Base-by-base conservation (phyloP, 2,113 vertebrate genomes). In the Microtus richardsoni region DNA sequence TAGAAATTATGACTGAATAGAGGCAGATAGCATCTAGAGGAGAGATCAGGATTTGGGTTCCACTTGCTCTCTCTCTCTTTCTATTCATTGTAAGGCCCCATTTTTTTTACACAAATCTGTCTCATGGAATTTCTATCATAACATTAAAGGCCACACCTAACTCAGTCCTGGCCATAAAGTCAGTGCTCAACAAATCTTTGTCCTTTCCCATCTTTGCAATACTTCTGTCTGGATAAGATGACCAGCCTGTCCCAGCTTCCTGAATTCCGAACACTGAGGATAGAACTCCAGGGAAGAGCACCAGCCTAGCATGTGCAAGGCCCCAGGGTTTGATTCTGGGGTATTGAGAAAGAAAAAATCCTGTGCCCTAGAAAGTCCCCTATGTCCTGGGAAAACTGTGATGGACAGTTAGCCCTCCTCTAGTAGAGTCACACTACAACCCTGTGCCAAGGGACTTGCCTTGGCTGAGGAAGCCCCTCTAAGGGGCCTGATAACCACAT, bases 381-480 rank as follows among this genome's bases (percentile, higher is more conserved):
- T 13, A 14, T 3, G 9, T 64, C 41, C 93, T 30, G 4, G 64
- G 49, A 2, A 92, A 75, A 44, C 26, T 16, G 49, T 73, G n/a
- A 22, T 73, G n/a, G 26, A 28, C 2, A 0, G 44, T 6, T 26
- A 26, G 12, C 70, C 7, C 39, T 3, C 49, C 60, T 62, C 0
- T 41, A 39, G 6, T 47, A 10, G 10, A 64, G 24, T 44, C 30
- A 16, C 2, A 36, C 24, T n/a, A 1, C 21, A 30, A 49, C 26
- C 36, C 2, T 71, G 58, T 44, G 64, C 47, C 17, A 0, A 16
- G 0, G 0, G 2, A 26, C 39, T 82, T n/a, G 24, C 4, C 1
- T 28, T 64, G 79, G 41, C 22, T 75, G 52, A 62, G 49, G 36
- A 89, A 86, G 87, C 17, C 4, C 12, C 71, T 19, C n/a, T 11